These are phyloP conservation scores for Leptinotarsa undecemlineata DNA, from an alignment of 1,140 invertebrate genomes.

Conservation along the genomic window DNA sequence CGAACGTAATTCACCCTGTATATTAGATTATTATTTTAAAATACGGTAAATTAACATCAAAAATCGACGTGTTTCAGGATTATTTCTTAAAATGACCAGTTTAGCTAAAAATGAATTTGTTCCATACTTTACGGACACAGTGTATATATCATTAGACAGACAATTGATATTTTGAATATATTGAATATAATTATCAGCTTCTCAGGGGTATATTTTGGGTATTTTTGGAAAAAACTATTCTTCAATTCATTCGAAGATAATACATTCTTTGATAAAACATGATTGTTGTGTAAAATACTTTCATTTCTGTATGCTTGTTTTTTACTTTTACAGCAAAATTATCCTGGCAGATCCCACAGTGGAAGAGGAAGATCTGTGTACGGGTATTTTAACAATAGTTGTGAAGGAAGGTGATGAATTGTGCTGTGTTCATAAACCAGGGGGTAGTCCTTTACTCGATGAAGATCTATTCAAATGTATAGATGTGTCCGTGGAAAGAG, in stretches of 20 bases:
- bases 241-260: no score
- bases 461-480: constrained; percentile 51
- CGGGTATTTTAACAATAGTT: constrained; percentile 50
- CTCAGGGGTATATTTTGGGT: no score
- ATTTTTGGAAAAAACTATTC: no score
- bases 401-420: constrained; percentile 46
- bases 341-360: constrained; percentile 62
- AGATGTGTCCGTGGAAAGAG: constrained; percentile 43
- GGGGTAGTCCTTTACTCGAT: constrained; percentile 50
- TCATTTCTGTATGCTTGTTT: constrained; percentile 18
- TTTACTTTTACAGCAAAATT: constrained; percentile 57
- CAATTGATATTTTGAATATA: not conserved
- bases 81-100: no score
- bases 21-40: no score
- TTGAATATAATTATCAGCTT: not conserved
- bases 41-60: no score
- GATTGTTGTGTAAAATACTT: not conserved
- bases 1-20: no score
- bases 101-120: no score
- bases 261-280: no score
- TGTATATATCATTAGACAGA: not conserved
- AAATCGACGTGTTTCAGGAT: no score
- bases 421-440: constrained; percentile 54
- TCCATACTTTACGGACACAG: no score
- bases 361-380: constrained; percentile 62